Conservation (phyloP, 1,140 invertebrate species). For the Aphelinus atriplicis region DNA sequence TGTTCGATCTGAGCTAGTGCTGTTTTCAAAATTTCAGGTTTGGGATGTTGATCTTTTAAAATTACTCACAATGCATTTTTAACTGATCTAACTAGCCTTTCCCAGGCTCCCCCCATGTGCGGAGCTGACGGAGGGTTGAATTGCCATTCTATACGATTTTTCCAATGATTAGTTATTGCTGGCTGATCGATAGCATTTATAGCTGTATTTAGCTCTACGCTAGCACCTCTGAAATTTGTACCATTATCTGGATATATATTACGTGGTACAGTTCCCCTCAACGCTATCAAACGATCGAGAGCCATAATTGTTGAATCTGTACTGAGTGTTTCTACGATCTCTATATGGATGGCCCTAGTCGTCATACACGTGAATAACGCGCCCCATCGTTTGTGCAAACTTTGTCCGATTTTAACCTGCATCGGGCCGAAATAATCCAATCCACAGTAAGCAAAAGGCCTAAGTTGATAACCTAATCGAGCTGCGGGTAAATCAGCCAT, state of each 20-base stretch:
- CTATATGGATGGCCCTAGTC: conserved; percentile 46
- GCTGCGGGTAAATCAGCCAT: conserved; percentile 26
- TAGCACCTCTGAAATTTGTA: conserved; percentile 43
- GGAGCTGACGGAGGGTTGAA: conserved; percentile 30
- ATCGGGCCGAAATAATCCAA: conserved; percentile 53
- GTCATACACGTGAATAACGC: conserved; percentile 51
- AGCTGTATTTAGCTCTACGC: background rate
- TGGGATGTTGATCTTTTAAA: conserved; percentile 1
- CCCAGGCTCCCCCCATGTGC: conserved; percentile 32
- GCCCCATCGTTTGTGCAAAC: conserved; percentile 51
- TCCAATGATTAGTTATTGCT: background rate
- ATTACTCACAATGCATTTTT: conserved; percentile 3
- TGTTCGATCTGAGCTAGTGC: conserved; percentile 21
- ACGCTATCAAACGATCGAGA: conserved; percentile 45
- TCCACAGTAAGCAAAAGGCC: conserved; percentile 48
- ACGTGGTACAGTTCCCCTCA: conserved; percentile 27
- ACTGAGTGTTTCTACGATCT: conserved; percentile 42
- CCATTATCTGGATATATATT: conserved; percentile 48
- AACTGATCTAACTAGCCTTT: conserved; percentile 12
- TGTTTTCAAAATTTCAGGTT: conserved; percentile 9
- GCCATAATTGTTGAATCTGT: conserved; percentile 46
- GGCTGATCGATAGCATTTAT: background rate
- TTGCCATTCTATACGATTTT: conserved; percentile 3
- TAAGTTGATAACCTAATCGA: conserved; percentile 29
- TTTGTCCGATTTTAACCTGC: conserved; percentile 42